phyloP scores from a whole-genome alignment of 1,140 invertebrate species.

The Dufourea novaeangliae region DNA sequence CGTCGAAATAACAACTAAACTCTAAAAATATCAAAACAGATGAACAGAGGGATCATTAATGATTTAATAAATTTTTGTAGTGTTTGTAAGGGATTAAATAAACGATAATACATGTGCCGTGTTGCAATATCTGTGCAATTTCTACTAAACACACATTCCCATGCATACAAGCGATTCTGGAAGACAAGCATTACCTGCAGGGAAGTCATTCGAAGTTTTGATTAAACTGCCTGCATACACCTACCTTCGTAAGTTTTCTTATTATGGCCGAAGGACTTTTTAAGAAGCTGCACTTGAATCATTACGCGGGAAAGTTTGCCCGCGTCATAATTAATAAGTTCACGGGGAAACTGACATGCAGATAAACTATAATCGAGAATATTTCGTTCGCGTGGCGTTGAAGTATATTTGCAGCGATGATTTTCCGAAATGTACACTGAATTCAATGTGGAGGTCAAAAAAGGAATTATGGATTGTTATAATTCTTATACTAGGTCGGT shows the following conservation, averaged over 20 bases:
- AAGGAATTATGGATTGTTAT: too few species aligned
- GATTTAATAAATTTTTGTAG: too few species aligned
- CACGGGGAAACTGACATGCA: background rate
- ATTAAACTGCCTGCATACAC: slow-evolving; percentile 50
- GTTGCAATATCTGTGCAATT: background rate
- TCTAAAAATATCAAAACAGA: too few species aligned
- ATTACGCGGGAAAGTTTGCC: background rate
- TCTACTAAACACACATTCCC: slow-evolving; percentile 32
- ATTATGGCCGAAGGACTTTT: slow-evolving; percentile 33
- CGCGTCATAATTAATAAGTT: background rate
- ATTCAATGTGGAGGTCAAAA: too few species aligned
- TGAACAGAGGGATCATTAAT: too few species aligned
- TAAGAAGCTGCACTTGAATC: slow-evolving; percentile 21
- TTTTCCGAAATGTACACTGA: background rate
- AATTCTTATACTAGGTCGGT: too few species aligned
- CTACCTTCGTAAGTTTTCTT: slow-evolving; percentile 47
- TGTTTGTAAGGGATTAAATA: too few species aligned
- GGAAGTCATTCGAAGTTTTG: slow-evolving; percentile 57
- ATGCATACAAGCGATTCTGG: slow-evolving; percentile 31
- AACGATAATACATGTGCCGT: background rate
- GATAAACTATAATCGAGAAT: background rate
- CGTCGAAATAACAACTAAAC: too few species aligned
- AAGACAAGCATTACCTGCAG: slow-evolving; percentile 30
- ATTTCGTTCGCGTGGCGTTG: background rate
- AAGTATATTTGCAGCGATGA: background rate